These are phyloP conservation scores for Meriones psammophilus DNA, from an alignment of 2,797 vertebrate species.

Conservation along the genomic window DNA sequence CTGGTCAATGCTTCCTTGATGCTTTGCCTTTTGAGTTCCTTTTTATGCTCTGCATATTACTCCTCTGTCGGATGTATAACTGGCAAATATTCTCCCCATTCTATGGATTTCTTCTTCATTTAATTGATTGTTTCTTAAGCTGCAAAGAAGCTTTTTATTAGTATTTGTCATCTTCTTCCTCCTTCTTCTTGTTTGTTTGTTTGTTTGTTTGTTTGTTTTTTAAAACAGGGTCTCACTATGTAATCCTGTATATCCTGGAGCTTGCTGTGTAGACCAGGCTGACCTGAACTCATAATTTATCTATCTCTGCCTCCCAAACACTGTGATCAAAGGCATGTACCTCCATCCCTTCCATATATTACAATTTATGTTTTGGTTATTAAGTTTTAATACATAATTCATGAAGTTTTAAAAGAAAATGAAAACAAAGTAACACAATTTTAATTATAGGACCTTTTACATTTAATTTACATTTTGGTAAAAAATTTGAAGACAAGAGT, in stretches of 20 bases:
- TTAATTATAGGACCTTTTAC: background rate
- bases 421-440: constrained; percentile 5
- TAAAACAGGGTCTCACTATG: background rate
- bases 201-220: background rate
- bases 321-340: background rate
- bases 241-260: background rate
- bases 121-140: background rate
- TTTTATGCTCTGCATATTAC: background rate
- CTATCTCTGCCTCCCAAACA: background rate
- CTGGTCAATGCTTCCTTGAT: background rate
- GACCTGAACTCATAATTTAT: background rate
- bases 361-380: background rate
- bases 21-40: background rate
- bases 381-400: background rate
- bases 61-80: background rate
- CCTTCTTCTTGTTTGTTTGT: background rate
- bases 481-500: background rate
- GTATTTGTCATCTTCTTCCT: background rate
- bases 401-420: constrained; percentile 28
- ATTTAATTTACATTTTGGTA: constrained; percentile 2
- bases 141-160: too few species aligned
- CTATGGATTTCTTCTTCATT: background rate
- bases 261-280: background rate
- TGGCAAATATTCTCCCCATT: background rate
- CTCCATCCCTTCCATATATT: background rate